A percentile compares a stretch with the other conserved stretches of the same genome.
Evolutionary conservation across 2,888 invertebrate genomes (phyloP).

Genomic region (Hirtodrosophila cameraria): DNA sequence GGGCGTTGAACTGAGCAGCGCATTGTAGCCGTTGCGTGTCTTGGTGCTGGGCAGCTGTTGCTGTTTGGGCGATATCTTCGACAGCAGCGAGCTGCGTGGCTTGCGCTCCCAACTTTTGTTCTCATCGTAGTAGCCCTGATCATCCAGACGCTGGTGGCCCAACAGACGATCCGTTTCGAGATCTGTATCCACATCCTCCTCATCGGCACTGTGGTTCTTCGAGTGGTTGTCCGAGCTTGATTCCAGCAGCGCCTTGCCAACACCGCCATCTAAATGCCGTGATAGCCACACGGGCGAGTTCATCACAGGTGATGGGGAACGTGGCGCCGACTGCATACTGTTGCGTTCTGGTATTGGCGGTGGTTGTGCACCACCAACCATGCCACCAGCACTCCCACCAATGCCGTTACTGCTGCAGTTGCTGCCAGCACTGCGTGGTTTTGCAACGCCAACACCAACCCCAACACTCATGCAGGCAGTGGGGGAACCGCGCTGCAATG

Average conservation of each 20-base stretch:
- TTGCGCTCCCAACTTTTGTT: constrained; percentile 85
- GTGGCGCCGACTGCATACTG: constrained; percentile 60
- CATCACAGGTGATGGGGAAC: constrained; percentile 82
- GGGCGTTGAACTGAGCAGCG: constrained; percentile 83
- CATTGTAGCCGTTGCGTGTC: constrained; percentile 83
- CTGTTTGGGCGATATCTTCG: constrained; percentile 84
- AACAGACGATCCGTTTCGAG: constrained; percentile 98
- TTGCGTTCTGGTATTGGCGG: constrained; percentile 82
- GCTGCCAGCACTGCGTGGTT: constrained; percentile 50
- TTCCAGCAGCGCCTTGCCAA: constrained; percentile 75
- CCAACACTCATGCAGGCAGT: constrained; percentile 30
- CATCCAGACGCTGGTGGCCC: constrained; percentile 97
- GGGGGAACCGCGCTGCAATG: constrained; percentile 66
- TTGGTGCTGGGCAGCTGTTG: constrained; percentile 80
- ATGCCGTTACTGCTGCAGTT: constrained; percentile 54
- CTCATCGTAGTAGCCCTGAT: constrained; percentile 95
- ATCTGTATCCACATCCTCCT: constrained; percentile 97
- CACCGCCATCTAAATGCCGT: constrained; percentile 85
- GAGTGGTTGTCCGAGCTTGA: constrained; percentile 85
- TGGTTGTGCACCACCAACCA: constrained; percentile 52
- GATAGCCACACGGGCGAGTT: constrained; percentile 90
- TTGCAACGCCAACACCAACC: constrained; percentile 11
- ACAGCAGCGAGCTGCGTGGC: constrained; percentile 80
- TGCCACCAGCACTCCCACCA: constrained; percentile 20
- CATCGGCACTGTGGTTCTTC: constrained; percentile 88